A percentile compares a stretch with the other conserved stretches of the same genome.
Conservation (phyloP, 1,140 invertebrate species). For the Drosophila miranda region DNA sequence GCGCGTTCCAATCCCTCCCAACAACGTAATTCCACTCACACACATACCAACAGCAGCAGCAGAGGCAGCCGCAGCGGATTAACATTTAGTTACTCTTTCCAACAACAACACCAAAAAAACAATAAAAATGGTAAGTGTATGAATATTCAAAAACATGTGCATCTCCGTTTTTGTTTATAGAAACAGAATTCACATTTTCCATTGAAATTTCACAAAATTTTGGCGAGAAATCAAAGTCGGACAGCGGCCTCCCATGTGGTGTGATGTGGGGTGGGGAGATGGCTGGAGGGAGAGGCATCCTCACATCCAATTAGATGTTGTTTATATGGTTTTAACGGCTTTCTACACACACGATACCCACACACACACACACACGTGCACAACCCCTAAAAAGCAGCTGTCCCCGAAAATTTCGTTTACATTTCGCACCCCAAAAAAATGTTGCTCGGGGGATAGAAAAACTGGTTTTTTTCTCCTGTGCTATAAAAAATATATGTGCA, state of each 20-base stretch:
- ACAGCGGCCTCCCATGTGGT: slow-evolving; percentile 22
- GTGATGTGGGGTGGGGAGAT: slow-evolving; percentile 12
- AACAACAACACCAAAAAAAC: slow-evolving; percentile 39
- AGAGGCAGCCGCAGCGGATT: slow-evolving; percentile 71
- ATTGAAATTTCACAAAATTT: slow-evolving; percentile 61
- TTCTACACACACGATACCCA: slow-evolving; percentile 21
- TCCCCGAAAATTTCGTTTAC: slow-evolving; percentile 36
- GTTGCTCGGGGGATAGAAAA: slow-evolving; percentile 11
- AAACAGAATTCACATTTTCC: slow-evolving; percentile 50
- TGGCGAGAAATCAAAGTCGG: slow-evolving; percentile 55
- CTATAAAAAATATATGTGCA: background rate
- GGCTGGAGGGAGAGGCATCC: background rate
- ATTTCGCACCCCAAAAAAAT: slow-evolving; percentile 43
- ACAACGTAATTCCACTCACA: slow-evolving; percentile 70
- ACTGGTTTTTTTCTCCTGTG: slow-evolving; percentile 30
- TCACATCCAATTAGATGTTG: slow-evolving; percentile 45
- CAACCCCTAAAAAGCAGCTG: slow-evolving; percentile 51
- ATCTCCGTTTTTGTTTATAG: slow-evolving; percentile 47
- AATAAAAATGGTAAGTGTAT: slow-evolving; percentile 76
- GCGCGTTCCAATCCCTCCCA: slow-evolving; percentile 52
- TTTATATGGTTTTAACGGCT: slow-evolving; percentile 61
- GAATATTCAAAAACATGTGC: slow-evolving; percentile 26
- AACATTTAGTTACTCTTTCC: slow-evolving; percentile 76
- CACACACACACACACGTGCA: background rate
- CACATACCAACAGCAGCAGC: slow-evolving; percentile 66